phyloP scores from a whole-genome alignment of 2,888 invertebrate genomes.

The Miltochrista miniata region DNA sequence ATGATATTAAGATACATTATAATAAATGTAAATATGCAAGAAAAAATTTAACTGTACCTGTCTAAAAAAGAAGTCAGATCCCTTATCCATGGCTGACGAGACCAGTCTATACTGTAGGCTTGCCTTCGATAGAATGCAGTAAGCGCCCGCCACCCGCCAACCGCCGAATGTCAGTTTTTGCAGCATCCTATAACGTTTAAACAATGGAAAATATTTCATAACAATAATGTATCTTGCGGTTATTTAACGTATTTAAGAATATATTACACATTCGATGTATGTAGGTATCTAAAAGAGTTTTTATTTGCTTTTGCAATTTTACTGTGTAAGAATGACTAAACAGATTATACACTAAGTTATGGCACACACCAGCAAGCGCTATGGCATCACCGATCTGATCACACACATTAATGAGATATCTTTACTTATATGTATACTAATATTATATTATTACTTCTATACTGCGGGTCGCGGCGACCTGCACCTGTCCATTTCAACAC shows the following conservation, averaged over 20 bases:
- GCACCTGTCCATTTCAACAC: no score
- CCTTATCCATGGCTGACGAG: conserved; percentile 48
- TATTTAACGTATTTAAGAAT: neutral
- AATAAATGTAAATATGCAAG: no score
- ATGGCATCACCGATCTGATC: no score
- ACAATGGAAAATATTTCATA: conserved; percentile 22
- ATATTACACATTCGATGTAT: neutral
- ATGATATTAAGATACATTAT: no score
- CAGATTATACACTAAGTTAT: no score
- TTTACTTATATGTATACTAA: no score
- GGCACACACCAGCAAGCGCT: no score
- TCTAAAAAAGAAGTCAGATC: conserved; percentile 68
- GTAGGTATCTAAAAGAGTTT: neutral
- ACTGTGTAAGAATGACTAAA: no score
- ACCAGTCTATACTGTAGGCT: conserved; percentile 40
- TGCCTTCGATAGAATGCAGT: conserved; percentile 26
- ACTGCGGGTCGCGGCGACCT: no score
- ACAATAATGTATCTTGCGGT: conserved; percentile 8
- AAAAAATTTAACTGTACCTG: conserved; percentile 53
- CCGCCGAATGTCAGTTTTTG: conserved; percentile 43
- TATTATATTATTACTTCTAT: no score
- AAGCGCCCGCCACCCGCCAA: conserved; percentile 37
- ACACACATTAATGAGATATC: no score
- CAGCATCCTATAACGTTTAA: conserved; percentile 53
- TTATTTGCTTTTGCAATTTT: neutral